These are phyloP conservation scores for Tangara arthus DNA, from an alignment of 2,797 vertebrate genomes.

Conservation along the genomic window DNA sequence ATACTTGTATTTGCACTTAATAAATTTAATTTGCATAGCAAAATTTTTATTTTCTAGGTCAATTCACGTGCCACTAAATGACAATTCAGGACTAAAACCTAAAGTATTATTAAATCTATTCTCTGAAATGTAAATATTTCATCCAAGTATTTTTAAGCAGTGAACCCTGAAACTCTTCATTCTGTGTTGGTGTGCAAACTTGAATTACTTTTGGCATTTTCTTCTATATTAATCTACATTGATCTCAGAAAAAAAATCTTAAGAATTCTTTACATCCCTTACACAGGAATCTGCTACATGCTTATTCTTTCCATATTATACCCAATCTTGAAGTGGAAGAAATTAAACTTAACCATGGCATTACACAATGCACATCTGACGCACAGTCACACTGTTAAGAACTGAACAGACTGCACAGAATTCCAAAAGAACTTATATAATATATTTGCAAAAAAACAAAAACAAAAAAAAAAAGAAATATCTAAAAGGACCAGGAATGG, in stretches of 20 bases:
- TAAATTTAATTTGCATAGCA: neutral
- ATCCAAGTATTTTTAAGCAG: neutral
- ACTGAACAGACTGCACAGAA: rapidly evolving
- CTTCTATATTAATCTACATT: neutral
- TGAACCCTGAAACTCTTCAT: neutral
- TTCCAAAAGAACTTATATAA: neutral
- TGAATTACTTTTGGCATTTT: neutral
- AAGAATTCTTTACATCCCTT: neutral
- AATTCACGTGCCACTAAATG: neutral
- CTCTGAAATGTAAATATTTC: neutral
- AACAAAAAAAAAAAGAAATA: neutral
- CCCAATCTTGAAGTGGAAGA: neutral
- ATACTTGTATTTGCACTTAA: neutral
- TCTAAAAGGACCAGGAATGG: neutral
- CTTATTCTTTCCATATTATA: neutral
- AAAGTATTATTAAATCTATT: neutral
- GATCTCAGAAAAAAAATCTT: neutral
- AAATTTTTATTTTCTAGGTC: neutral
- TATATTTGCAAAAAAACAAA: neutral
- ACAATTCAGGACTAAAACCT: neutral
- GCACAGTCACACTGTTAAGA: neutral
- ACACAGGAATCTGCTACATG: neutral
- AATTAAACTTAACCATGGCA: neutral
- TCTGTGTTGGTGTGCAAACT: neutral
- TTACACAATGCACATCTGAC: neutral